Base-by-base conservation (phyloP, 1,140 invertebrate genomes). In the Polypedilum pembai region DNA sequence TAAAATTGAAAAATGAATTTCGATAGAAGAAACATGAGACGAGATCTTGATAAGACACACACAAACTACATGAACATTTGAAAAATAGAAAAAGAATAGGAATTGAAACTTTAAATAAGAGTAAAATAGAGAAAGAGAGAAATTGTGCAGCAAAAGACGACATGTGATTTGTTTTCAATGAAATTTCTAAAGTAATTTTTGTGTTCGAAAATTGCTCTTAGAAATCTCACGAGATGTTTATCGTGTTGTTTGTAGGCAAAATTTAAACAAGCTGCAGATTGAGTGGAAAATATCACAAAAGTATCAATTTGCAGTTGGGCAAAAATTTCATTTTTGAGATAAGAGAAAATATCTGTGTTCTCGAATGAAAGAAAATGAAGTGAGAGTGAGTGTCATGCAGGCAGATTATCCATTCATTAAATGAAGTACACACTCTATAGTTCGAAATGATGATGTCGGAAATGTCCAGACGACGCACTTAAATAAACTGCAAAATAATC, bases 1-100 rank as follows among this genome's bases (percentile, higher is more conserved):
- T 33, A 33, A 33, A 33, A 33, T 33, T 33, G 24, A 33, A 33
- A 33, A 33, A 33, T 33, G 12, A 56, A 15, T n/a, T 33, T 33
- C 12, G n/a, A 56, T 56, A 15, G 12, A n/a, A 56, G 45, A 56
- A 45, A 56, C 45, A 56, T 56, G 45, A 56, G 45, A 56, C 45
- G 45, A 56, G 12, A 56, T 56, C 45, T 15, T 56, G 45, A 56
- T 56, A 56, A 56, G 45, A n/a, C 45, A 56, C 45, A 56, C 41
- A 15, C 45, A 56, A 56, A 56, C 24, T 3, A 33, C 24, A 33
- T 33, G 24, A 45, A 45, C 45, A 56, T 15, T n/a, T n/a, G 45
- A 56, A 56, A 12, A 56, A 56, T 56, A n/a, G 24, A 33, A 33
- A 56, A n/a, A n/a, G 10, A 56, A 56, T n/a, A 15, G 10, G 15